Evolutionary conservation across 2,113 vertebrate genomes (phyloP).

Genomic region (Oncorhynchus nerka): DNA sequence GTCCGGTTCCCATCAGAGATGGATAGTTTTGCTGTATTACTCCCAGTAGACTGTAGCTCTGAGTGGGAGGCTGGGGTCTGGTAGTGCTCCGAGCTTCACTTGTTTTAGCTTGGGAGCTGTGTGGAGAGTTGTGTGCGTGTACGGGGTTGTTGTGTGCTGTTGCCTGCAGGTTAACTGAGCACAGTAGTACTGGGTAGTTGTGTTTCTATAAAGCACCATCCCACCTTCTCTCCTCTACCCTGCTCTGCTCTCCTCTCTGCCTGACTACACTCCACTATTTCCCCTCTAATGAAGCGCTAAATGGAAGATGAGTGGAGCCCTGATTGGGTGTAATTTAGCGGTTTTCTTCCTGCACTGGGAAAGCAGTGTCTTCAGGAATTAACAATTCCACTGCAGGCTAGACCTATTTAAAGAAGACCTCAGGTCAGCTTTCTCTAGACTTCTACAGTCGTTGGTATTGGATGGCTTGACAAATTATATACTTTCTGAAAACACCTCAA

Average conservation of each 20-base stretch:
- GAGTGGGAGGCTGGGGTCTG: slow-evolving; percentile 4
- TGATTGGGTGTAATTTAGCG: no score
- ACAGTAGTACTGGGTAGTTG: not conserved
- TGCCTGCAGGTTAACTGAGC: slow-evolving; percentile 9
- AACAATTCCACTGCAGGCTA: no score
- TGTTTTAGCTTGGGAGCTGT: not conserved
- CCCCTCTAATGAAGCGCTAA: no score
- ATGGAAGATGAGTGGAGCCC: no score
- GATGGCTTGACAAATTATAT: no score
- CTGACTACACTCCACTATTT: no score
- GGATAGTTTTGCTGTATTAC: not conserved
- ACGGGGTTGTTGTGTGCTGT: not conserved
- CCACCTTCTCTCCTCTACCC: not conserved
- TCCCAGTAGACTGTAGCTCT: not conserved
- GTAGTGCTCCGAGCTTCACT: not conserved
- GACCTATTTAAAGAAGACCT: no score
- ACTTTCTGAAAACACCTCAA: no score
- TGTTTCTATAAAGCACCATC: not conserved
- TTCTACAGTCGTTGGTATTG: no score
- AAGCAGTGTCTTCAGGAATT: no score
- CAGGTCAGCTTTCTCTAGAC: no score
- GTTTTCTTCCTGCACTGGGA: no score
- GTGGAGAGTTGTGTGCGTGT: not conserved
- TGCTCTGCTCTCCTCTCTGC: not conserved
- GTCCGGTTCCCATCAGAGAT: not conserved